Base-by-base conservation (phyloP, 1,140 invertebrate genomes). In the Drosophila repletoides region DNA sequence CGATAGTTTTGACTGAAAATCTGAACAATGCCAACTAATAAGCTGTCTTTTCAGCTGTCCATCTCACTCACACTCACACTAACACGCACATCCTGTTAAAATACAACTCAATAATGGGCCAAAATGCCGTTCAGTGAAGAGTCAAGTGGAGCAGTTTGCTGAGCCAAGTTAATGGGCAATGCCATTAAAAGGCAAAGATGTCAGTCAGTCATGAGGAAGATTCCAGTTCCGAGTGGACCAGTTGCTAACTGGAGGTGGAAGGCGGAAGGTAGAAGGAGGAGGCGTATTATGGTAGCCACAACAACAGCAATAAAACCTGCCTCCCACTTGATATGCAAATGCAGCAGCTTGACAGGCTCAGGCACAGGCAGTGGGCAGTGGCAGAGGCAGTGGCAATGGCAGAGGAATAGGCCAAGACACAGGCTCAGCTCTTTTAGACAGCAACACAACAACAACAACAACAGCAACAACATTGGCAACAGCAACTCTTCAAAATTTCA, bases 401-500 rank as follows among this genome's bases (percentile, higher is more conserved):
- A 24, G 26, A 14, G 24, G 24, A 12, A 43, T 0, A 72, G 46
- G 29, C 46, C 26, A 19, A 26, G 22, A 14, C 15, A 46, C 38
- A 43, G 52, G 21, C 55, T 59, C 55, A 19, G 33, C 31, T 51
- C 48, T 51, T 45, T 22, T 24, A 21, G 40, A 19, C 53, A 48
- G 21, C 43, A 43, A n/a, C 38, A 58, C 3, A 29, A 72, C 53
- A 48, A 29, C 43, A 43, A n/a, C 38, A 58, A 6, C 41, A 72
- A 34, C 71, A 68, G 63, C 65, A 86, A 64, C 71, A 58, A 68
- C 74, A 72, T 61, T 36, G 61, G 66, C 71, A 84, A 72, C 45
- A 53, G 80, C 70, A 79, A 79, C 73, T 77, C 79, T 77, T 86
- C 72, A 86, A 80, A 76, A 72, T 56, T 71, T 77, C 28, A 26